Conservation (phyloP, 1,140 invertebrate genomes). For the Cydia strobilella region DNA sequence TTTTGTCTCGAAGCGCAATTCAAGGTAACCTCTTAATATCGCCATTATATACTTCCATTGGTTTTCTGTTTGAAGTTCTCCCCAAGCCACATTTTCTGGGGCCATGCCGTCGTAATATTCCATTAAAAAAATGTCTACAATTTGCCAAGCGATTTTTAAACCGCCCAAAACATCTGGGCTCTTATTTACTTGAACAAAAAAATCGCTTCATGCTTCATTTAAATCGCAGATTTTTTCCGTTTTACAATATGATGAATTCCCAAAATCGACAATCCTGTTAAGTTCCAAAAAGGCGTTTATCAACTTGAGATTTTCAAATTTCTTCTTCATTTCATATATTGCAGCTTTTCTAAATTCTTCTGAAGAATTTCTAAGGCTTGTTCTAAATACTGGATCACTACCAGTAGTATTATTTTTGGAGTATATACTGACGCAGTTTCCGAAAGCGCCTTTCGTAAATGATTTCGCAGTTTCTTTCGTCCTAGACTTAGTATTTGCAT, state of each 20-base stretch:
- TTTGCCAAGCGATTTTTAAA: slow-evolving; percentile 58
- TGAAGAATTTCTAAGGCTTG: slow-evolving; percentile 55
- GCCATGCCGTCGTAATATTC: slow-evolving; percentile 64
- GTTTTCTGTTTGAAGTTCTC: slow-evolving; percentile 42
- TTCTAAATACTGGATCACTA: slow-evolving; percentile 61
- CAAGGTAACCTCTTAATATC: slow-evolving; percentile 54
- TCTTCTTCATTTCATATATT: slow-evolving; percentile 49
- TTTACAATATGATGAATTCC: slow-evolving; percentile 54
- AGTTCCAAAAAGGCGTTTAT: slow-evolving; percentile 49
- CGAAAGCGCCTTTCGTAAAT: slow-evolving; percentile 1
- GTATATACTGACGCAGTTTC: slow-evolving; percentile 1
- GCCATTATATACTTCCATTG: slow-evolving; percentile 55
- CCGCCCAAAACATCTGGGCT: slow-evolving; percentile 60
- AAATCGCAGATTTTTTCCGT: slow-evolving; percentile 56
- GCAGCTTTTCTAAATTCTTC: slow-evolving; percentile 50
- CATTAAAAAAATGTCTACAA: slow-evolving; percentile 66
- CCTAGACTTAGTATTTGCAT: slow-evolving; percentile 17
- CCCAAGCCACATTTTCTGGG: slow-evolving; percentile 60
- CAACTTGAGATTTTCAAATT: slow-evolving; percentile 50
- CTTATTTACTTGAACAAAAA: slow-evolving; percentile 42
- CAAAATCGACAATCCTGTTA: slow-evolving; percentile 56
- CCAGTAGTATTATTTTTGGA: background rate
- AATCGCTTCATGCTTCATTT: slow-evolving; percentile 44
- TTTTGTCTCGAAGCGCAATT: slow-evolving; percentile 58
- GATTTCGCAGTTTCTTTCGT: slow-evolving; percentile 17